Evolutionary conservation across 2,113 vertebrate genomes (phyloP).

Genomic region (Hyperoodon ampullatus): DNA sequence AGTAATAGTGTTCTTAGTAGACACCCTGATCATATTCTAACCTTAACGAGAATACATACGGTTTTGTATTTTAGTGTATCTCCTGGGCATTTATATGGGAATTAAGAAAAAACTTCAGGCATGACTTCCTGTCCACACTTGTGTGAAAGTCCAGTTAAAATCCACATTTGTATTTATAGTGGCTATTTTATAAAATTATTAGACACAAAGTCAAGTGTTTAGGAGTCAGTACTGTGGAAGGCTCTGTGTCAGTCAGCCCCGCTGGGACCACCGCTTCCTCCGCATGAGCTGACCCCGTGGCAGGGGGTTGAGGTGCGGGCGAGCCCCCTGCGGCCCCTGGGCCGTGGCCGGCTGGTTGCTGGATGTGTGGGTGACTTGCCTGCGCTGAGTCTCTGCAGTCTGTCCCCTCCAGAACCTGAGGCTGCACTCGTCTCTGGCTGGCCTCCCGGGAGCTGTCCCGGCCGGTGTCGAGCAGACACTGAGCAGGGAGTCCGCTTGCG

Average conservation of each 20-base stretch:
- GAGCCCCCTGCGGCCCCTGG: too few relatives aligned
- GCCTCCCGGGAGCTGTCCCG: too few relatives aligned
- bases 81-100: not conserved
- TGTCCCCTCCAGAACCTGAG: not conserved
- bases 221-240: not conserved
- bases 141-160: not conserved
- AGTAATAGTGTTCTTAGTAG: not conserved
- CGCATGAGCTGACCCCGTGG: not conserved
- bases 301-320: too few relatives aligned
- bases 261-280: not conserved
- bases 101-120: not conserved
- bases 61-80: not conserved
- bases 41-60: not conserved
- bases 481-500: too few relatives aligned
- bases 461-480: too few relatives aligned
- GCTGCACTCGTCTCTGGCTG: not conserved
- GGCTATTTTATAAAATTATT: not conserved
- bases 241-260: not conserved
- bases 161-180: not conserved
- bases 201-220: too few relatives aligned
- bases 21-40: not conserved
- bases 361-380: not conserved
- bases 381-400: not conserved
- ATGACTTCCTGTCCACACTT: not conserved
- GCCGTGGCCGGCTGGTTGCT: too few relatives aligned